Base-by-base conservation (phyloP, 1,140 invertebrate species). In the Patella vulgata region DNA sequence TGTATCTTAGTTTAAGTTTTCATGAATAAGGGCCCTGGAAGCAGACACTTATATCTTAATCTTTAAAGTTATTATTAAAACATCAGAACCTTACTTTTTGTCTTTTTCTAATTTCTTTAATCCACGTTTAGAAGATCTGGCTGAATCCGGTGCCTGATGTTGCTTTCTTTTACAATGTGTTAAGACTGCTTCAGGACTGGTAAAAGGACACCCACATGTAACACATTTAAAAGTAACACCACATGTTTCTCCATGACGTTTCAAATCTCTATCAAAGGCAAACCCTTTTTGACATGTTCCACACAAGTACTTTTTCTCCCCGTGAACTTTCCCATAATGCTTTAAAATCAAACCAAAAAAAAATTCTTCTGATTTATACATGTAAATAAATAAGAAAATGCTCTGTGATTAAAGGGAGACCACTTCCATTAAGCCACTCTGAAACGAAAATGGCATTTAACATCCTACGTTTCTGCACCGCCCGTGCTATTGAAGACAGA, bases 321-420 rank as follows among this genome's bases (percentile, higher is more conserved):
- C 48, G 31, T 61, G 59, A 23, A 43, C 40, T 33, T 36, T 61
- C 19, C 42, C 59, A 46, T 61, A 61, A 33, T 61, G 59, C 59
- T 61, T n/a, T n/a, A n/a, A n/a, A n/a, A n/a, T n/a, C n/a, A n/a
- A n/a, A n/a, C n/a, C n/a, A n/a, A n/a, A n/a, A n/a, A n/a, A n/a
- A n/a, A n/a, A n/a, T n/a, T n/a, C n/a, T n/a, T n/a, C n/a, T n/a
- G n/a, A n/a, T n/a, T n/a, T n/a, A n/a, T n/a, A n/a, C n/a, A n/a
- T n/a, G n/a, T n/a, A n/a, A n/a, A n/a, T n/a, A n/a, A n/a, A n/a
- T n/a, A n/a, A n/a, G 47, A 2, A 17, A 30, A 17, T n/a, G 14
- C 21, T 12, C 25, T 1, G 21, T n/a, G 44, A 42, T 3, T 11
- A 14, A 12, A 9, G 8, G 3, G 25, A 21, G 19, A 3, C 11